phyloP scores from a whole-genome alignment of 1,140 invertebrate species.

The Diuraphis noxia region DNA sequence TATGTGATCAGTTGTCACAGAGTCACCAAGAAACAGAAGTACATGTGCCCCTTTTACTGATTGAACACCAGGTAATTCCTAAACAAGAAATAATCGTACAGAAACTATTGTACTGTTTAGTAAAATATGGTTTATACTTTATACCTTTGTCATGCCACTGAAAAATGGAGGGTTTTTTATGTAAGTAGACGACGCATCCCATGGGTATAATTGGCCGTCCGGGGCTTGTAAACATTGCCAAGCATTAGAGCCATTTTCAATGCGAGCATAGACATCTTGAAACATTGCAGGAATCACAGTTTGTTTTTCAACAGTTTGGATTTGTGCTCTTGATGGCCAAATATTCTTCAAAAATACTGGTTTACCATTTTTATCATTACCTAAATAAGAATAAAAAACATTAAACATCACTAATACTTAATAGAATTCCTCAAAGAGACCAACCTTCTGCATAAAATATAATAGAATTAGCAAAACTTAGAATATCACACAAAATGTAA shows the following conservation, averaged over 20 bases:
- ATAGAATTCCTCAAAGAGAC: too few species aligned
- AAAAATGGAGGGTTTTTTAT: constrained; percentile 98
- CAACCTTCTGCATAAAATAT: too few species aligned
- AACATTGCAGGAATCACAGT: constrained; percentile 98
- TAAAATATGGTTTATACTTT: constrained; percentile 60
- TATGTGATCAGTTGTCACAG: constrained; percentile 97
- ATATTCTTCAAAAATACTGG: constrained; percentile 87
- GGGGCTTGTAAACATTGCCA: constrained; percentile 87
- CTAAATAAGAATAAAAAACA: constrained; percentile 61
- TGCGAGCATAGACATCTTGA: constrained; percentile 89
- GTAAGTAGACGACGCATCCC: constrained; percentile 90
- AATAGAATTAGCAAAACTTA: too few species aligned
- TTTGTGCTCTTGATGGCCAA: constrained; percentile 91
- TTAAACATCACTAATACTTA: too few species aligned
- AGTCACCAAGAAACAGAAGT: constrained; percentile 87
- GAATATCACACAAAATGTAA: too few species aligned
- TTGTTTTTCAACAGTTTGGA: constrained; percentile 85
- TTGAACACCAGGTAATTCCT: constrained; percentile 65
- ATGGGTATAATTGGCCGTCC: constrained; percentile 83
- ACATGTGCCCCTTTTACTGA: constrained; percentile 73
- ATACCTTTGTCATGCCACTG: constrained; percentile 76
- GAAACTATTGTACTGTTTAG: neutral
- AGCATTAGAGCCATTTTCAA: constrained; percentile 79
- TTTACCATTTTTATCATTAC: constrained; percentile 70
- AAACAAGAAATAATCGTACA: constrained; percentile 54